phyloP scores from a whole-genome alignment of 2,888 invertebrate genomes.

The Rhagonycha fulva region DNA sequence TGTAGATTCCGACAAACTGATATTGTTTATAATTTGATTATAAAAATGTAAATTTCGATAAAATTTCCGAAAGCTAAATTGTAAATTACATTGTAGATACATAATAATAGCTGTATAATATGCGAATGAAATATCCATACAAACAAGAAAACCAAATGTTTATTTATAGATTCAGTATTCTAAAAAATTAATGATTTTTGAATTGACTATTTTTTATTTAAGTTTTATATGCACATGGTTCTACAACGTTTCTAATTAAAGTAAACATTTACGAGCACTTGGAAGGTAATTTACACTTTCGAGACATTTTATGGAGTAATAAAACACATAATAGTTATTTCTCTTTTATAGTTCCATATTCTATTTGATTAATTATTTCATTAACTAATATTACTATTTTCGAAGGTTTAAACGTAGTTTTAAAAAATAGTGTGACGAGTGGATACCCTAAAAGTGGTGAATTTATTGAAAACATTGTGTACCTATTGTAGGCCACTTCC shows the following conservation, averaged over 20 bases:
- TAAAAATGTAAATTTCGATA: neutral
- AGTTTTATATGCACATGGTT: neutral
- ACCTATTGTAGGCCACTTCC: slow-evolving; percentile 29
- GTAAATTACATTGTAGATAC: neutral
- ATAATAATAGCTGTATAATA: neutral
- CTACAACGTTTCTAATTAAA: neutral
- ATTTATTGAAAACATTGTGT: slow-evolving; percentile 1
- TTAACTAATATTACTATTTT: neutral
- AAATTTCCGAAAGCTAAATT: neutral
- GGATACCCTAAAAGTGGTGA: neutral
- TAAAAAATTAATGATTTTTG: neutral
- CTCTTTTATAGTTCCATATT: neutral
- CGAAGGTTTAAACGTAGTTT: neutral
- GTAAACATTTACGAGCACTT: neutral
- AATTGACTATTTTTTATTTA: neutral
- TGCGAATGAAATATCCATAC: neutral
- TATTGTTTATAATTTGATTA: neutral
- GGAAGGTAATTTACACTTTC: neutral
- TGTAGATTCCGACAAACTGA: neutral
- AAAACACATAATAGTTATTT: neutral
- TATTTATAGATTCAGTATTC: neutral
- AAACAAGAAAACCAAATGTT: neutral
- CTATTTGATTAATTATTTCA: neutral
- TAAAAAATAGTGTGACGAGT: neutral
- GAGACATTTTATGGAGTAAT: neutral